These are phyloP conservation scores for Beris chalybata DNA, from an alignment of 2,888 invertebrate genomes.

Conservation along the genomic window DNA sequence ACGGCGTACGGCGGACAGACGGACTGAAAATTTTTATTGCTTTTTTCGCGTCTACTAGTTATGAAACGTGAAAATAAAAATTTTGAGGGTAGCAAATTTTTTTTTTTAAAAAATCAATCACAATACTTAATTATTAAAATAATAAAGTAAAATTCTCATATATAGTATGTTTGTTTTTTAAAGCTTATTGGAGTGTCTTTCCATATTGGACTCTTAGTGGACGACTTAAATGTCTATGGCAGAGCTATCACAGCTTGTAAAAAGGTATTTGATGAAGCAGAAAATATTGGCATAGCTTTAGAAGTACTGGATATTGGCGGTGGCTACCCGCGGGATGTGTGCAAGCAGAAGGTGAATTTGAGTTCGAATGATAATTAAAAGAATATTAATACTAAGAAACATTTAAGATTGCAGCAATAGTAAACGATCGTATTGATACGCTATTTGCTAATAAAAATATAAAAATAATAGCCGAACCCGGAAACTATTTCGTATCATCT, in stretches of 20 bases:
- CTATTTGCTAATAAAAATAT: conserved; percentile 73
- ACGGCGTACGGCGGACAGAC: no score
- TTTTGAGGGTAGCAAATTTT: no score
- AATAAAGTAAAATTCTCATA: no score
- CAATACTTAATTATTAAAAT: no score
- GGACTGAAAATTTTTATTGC: no score
- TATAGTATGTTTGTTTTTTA: conserved; percentile 7
- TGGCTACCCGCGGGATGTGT: conserved; percentile 82
- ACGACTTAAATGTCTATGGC: conserved; percentile 77
- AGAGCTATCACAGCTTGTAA: conserved; percentile 75
- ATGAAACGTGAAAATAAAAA: no score
- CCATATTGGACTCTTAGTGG: conserved; percentile 93
- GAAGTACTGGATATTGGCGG: conserved; percentile 86
- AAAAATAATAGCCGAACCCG: conserved; percentile 95
- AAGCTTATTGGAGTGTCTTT: conserved; percentile 80
- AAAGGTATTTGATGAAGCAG: conserved; percentile 73
- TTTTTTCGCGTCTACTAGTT: no score
- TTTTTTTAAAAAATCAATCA: no score
- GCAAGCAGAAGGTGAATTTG: conserved; percentile 59
- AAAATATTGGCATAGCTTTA: conserved; percentile 74
- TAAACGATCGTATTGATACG: conserved; percentile 77
- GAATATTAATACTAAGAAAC: no score
- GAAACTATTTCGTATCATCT: conserved; percentile 92
- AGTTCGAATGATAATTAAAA: no score
- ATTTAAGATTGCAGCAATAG: conserved; percentile 64